These are phyloP conservation scores for Illadopsis cleaveri DNA, from an alignment of 2,113 vertebrate species.

Conservation along the genomic window DNA sequence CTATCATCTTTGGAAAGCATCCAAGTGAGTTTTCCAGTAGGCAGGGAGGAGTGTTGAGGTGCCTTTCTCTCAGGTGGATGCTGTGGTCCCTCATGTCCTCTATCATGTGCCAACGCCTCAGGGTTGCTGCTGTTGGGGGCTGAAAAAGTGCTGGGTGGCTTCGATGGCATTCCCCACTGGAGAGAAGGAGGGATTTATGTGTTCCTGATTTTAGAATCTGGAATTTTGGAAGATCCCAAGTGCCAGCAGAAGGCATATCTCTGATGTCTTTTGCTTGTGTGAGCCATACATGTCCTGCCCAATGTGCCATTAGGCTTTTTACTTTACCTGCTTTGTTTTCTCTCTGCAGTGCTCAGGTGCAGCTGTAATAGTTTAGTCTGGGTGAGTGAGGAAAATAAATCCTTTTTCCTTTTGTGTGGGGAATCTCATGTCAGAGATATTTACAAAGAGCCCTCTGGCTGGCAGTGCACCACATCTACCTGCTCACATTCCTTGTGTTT, in stretches of 20 bases:
- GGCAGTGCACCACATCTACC: not conserved
- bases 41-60: not conserved
- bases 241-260: not conserved
- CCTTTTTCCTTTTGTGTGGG: not conserved
- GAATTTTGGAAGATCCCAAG: not conserved
- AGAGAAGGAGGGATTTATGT: not conserved
- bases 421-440: not conserved
- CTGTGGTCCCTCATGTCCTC: not conserved
- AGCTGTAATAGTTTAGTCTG: not conserved
- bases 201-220: not conserved
- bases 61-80: not conserved
- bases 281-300: not conserved
- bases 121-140: not conserved
- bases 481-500: not conserved
- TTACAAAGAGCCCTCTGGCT: not conserved
- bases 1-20: not conserved
- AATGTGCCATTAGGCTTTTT: not conserved
- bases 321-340: not conserved
- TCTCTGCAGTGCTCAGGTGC: not conserved
- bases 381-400: not conserved
- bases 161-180: fast-evolving
- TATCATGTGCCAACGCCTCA: fast-evolving
- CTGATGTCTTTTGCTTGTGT: not conserved
- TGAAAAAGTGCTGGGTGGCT: fast-evolving
- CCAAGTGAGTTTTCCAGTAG: not conserved